A percentile compares a stretch with the other conserved stretches of the same genome.
phyloP scores from a whole-genome alignment of 2,888 invertebrate species.

The Mimachlamys varia region DNA sequence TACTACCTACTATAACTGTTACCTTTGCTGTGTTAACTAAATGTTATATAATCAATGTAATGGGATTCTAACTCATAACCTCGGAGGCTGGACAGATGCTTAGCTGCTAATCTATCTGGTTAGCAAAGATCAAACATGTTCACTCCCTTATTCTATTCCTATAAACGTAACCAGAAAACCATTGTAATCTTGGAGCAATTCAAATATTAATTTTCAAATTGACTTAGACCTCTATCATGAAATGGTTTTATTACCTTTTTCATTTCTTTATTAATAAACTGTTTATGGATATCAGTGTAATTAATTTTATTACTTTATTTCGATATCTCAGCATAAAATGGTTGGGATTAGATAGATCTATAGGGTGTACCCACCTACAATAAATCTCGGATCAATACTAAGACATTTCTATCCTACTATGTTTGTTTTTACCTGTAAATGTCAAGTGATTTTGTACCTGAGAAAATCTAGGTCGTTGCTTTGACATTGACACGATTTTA shows the following conservation, averaged over 20 bases:
- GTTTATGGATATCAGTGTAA: neutral
- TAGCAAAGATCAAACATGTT: no score
- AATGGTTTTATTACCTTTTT: neutral
- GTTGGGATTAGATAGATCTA: neutral
- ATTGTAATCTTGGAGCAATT: neutral
- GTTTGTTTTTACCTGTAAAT: conserved; percentile 23
- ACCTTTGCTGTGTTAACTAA: no score
- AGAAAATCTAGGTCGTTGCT: neutral
- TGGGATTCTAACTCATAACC: no score
- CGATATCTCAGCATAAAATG: neutral
- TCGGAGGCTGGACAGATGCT: no score
- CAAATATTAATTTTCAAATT: no score
- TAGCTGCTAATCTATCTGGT: no score
- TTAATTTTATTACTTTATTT: neutral
- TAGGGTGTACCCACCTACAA: neutral
- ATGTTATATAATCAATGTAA: no score
- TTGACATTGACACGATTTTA: neutral
- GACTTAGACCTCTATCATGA: neutral
- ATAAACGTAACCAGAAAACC: no score
- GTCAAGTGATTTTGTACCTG: conserved; percentile 7
- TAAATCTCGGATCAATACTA: neutral
- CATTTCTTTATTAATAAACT: neutral
- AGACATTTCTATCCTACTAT: neutral
- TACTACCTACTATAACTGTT: no score
- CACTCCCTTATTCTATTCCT: neutral